Evolutionary conservation across 2,797 vertebrate species (phyloP), one percentile per base, ranked within the genome.

Genomic region (Eupleurogrammus muticus): DNA sequence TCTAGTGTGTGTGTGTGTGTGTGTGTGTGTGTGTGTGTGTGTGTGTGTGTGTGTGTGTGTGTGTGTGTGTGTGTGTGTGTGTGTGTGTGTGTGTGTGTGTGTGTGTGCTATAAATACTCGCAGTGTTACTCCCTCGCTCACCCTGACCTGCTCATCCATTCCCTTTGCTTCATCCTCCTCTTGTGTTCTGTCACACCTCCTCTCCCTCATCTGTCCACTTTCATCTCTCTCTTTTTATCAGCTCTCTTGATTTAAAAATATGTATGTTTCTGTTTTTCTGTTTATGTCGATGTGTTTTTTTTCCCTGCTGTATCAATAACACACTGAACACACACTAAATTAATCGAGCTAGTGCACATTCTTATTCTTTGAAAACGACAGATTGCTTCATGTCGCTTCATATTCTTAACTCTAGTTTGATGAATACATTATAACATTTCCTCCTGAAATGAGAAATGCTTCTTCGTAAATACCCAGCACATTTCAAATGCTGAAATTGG

Each of bases 31-130:
- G 47, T 62, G 28, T 6, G 63, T 77, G 70, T 77, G 77, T 53
- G 73, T 73, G 70, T 54, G 52, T 60, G 56, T 53, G 47, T 62
- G 28, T 6, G 63, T 77, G 70, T 77, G 77, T 53, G 73, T 73
- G 67, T 49, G 60, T 40, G 67, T 49, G 47, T 61, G 74, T 68
- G 57, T 71, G 65, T 81, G 80, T 80, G 77, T 73, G 67, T 49
- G 60, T 40, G 67, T 49, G 47, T 61, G 74, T 68, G 61, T 73
- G 70, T 54, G 52, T 60, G 56, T 53, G 47, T 62, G 28, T 6
- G 63, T 77, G 70, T 77, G 77, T 53, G 73, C 87, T 92, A 91
- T 87, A 88, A 92, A 92, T 92, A 90, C 65, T 69, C 68, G 32
- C 38, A 78, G 82, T 89, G 75, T 82, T 83, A 87, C 80, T 88